Conservation (phyloP, 2,113 vertebrate species). For the Xenotilapia flavipinnis region DNA sequence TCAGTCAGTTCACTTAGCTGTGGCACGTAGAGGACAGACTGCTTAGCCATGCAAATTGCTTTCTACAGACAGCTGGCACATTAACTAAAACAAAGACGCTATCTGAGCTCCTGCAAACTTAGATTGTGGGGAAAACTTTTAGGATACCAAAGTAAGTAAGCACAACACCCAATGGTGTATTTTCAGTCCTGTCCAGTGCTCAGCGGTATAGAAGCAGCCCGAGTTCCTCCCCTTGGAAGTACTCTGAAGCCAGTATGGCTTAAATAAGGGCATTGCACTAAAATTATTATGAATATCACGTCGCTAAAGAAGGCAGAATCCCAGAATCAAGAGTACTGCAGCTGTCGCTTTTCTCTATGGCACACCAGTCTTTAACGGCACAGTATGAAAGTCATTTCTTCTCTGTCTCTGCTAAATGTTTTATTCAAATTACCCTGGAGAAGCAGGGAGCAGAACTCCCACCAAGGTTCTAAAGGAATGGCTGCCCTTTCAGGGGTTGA, state of each 20-base stretch:
- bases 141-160: not conserved
- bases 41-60: slow-evolving; percentile 34
- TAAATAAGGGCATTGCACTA: not conserved
- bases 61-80: not conserved
- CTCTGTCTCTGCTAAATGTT: not conserved
- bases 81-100: not conserved
- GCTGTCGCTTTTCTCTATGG: not conserved
- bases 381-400: not conserved
- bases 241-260: not conserved
- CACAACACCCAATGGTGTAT: not conserved
- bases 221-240: not conserved
- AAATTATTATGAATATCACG: not conserved
- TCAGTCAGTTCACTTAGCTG: not conserved
- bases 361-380: not conserved
- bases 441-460: not conserved
- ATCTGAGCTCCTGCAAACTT: not conserved
- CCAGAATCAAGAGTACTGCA: not conserved
- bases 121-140: not conserved
- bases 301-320: not conserved
- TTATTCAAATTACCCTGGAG: not conserved
- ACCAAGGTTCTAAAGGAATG: not conserved
- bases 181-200: not conserved
- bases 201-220: not conserved
- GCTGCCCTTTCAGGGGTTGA: not conserved
- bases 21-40: not conserved